These are phyloP conservation scores for Brachyptera putata DNA, from an alignment of 2,888 invertebrate species.

Conservation along the genomic window DNA sequence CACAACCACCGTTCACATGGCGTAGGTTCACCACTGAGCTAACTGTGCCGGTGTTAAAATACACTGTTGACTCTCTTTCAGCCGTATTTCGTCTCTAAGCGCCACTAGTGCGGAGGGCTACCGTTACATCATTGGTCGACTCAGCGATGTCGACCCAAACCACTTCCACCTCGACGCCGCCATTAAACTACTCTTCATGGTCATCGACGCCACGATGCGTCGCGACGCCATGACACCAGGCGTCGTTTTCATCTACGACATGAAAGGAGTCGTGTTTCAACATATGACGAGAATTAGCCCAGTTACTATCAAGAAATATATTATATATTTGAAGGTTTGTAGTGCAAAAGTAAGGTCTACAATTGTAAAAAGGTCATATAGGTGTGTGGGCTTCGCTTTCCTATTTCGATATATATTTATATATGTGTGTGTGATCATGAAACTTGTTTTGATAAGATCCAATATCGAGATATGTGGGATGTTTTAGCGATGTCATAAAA, in stretches of 20 bases:
- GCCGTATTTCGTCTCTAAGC: neutral
- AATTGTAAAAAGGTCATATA: too few species aligned
- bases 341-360: neutral
- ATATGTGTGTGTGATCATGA: too few species aligned
- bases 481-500: too few species aligned
- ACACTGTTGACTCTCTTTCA: neutral
- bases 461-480: too few species aligned
- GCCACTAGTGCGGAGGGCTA: neutral
- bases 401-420: too few species aligned
- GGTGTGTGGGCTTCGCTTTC: too few species aligned
- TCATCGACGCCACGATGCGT: constrained; percentile 33
- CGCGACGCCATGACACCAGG: constrained; percentile 31
- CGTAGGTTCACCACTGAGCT: too few species aligned
- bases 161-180: constrained; percentile 34
- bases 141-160: constrained; percentile 24
- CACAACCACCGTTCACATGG: too few species aligned
- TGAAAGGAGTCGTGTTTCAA: constrained; percentile 30
- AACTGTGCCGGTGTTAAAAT: too few species aligned
- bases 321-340: constrained; percentile 35
- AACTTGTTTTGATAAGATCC: too few species aligned
- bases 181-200: constrained; percentile 35
- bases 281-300: constrained; percentile 34
- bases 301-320: constrained; percentile 34
- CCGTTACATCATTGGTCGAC: neutral
- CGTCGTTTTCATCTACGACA: constrained; percentile 34